Evolutionary conservation across 2,113 vertebrate genomes (phyloP), one percentile per base, ranked within the genome.

Genomic region (Hippopotamus amphibius): DNA sequence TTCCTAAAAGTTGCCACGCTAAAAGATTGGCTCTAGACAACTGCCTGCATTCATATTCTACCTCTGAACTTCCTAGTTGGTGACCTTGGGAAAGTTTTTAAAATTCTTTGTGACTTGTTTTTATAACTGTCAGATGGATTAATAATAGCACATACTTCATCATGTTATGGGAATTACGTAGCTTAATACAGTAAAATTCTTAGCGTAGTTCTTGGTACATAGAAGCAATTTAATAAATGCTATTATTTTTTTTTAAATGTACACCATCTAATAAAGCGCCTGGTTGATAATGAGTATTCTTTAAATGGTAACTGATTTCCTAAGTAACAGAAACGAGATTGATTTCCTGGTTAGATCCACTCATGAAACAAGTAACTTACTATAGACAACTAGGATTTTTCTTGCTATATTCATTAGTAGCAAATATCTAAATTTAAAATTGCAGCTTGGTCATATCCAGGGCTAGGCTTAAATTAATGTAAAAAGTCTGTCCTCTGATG

Each of bases 361-460:
- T 94, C 33, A 92, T 86, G 28, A 76, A 84, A 80, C 43, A 88
- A 93, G 57, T 90, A 93, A 88, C 17, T 94, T 65, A 37, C 12
- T 61, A 41, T 2, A 41, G 74, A 85, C 9, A 90, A 79, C n/a
- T 63, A 82, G 66, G 28, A 83, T 80, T 61, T 77, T 93, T 77
- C 30, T 65, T 89, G 12, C 28, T 81, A 6, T 26, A 33, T 68
- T 57, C 26, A 19, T 43, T 72, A 19, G 37, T 65, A 69, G 13
- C 4, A 92, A 76, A 80, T 87, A 93, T 50, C 65, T 93, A 85
- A 82, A 81, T 95, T 80, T 92, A 74, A 80, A 92, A 68, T 93
- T 88, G 5, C 88, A 95, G 43, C 76, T 83, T 87, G 19, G 11
- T 91, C 6, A 72, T 76, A 53, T 79, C 8, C n/a, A 61, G 22